Evolutionary conservation across 2,888 invertebrate genomes (phyloP), one percentile per base, ranked within the genome.

Genomic region (Macaria notata): DNA sequence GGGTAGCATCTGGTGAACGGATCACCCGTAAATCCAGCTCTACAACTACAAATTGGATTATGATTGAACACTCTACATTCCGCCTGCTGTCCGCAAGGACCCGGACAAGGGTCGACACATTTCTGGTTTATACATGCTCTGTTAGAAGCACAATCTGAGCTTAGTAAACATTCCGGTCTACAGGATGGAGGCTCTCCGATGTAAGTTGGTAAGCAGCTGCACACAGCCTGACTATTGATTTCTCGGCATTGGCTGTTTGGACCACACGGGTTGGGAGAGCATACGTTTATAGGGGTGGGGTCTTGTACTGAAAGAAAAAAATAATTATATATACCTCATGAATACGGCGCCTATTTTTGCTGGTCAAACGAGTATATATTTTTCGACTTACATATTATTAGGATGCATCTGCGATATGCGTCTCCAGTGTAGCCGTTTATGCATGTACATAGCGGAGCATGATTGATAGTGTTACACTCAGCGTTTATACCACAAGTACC

Each of bases 401-500:
- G 73, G 65, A 76, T 90, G 71, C 94, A 94, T 65, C 89, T 90
- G 54, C 92, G 88, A 71, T 88, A 92, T 7, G 93, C 91, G 74
- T 95, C 94, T 57, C 94, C 95, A 46, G 93, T 93, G 71, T 90
- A 94, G 61, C 95, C 94, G 36, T 82, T 72, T 54, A 92, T 81
- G 73, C 96, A 96, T 56, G 89, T 92, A 73, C 96, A 96, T 55
- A 88, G 92, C 3, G 96, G 95, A 49, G 93, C 84, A 78, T 96
- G 96, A 71, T 94, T 95, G 8, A 95, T 87, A 29, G 95, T 94
- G 61, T 92, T 90, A 76, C 96, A 96, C 62, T 94, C 93, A 4
- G 96, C 94, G 75, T 95, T 95, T 64, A 93, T 88, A 41, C 95
- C 96, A 77, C 96, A 96, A 30, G 94, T 94, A 56, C 95, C 95